Evolutionary conservation across 2,113 vertebrate species (phyloP), one percentile per base, ranked within the genome.

Genomic region (Xyliphius kryptos): DNA sequence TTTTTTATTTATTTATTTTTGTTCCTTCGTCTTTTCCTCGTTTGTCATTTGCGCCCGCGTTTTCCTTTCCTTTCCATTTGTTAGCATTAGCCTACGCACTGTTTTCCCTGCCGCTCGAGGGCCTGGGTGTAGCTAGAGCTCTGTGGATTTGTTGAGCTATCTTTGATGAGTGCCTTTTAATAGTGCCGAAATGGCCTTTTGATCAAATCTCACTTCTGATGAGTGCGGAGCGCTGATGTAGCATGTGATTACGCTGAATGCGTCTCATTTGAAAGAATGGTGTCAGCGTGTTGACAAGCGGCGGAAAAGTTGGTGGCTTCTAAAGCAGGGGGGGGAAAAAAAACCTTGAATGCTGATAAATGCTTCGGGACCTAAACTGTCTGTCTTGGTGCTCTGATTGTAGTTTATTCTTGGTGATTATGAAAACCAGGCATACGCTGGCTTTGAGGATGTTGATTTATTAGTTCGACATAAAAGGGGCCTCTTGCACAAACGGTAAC

Each of bases 201-300:
- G 83, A 87, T 88, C 87, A 85, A 66, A 75, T 77, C 77, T 80
- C 77, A 79, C 81, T 81, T 84, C 80, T 79, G 75, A 73, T 71
- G 76, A 83, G 76, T 73, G 82, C 80, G 77, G 79, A 79, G 72
- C 73, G 77, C 72, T 20, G 76, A 75, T 55, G 74, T 72, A 51
- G 65, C 69, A 76, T 84, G 80, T 84, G 80, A 83, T 85, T 80
- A 82, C 70, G 65, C 61, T 74, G 81, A 84, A 82, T 81, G 77
- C n/a, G 76, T 74, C n/a, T 80, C 81, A 82, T 87, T 86, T 84
- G 84, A 86, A 82, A 88, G 83, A 87, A 87, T 86, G 81, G 85
- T 85, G 85, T 85, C 85, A 83, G 76, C 66, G 77, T 82, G 78
- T 82, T 83, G 83, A 88, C 84, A n/a, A n/a, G n/a, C n/a, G n/a